A percentile compares a stretch with the other conserved stretches of the same genome.
These are phyloP conservation scores for Mesoclemmys tuberculata DNA, from an alignment of 2,113 vertebrate species.

Conservation along the genomic window DNA sequence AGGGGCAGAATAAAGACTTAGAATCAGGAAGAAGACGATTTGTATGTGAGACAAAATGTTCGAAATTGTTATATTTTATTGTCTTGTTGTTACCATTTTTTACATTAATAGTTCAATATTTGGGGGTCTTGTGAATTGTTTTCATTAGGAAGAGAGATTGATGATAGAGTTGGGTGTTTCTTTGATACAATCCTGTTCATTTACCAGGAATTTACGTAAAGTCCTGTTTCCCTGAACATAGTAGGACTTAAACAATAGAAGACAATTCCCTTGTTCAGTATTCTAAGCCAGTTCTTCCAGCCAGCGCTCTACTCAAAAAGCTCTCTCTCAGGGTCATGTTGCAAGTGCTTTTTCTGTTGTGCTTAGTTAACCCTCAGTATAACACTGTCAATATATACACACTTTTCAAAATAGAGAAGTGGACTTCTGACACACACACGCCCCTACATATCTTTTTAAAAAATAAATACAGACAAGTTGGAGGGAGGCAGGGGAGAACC, in stretches of 20 bases:
- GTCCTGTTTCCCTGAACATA: not conserved
- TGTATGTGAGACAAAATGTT: fast-evolving
- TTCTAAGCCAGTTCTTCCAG: not conserved
- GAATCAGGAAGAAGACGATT: not conserved
- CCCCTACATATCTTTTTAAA: not conserved
- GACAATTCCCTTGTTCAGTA: not conserved
- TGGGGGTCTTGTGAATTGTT: conserved; percentile 18
- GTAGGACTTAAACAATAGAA: not conserved
- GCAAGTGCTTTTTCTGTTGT: not conserved
- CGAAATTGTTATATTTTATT: not conserved
- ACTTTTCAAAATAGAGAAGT: not conserved
- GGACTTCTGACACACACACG: not conserved
- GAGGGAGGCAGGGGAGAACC: not conserved
- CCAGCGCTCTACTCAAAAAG: not conserved
- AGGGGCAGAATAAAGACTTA: not conserved
- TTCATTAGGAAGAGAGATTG: not conserved
- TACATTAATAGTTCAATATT: not conserved
- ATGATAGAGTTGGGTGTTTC: not conserved
- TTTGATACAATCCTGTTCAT: not conserved
- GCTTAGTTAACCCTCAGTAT: not conserved
- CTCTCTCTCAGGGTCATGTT: not conserved
- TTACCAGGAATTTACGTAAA: not conserved
- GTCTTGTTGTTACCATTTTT: not conserved
- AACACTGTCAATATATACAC: not conserved
- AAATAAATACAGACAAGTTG: not conserved